Base-by-base conservation (phyloP, 1,140 invertebrate species). In the Aphelinus atriplicis region DNA sequence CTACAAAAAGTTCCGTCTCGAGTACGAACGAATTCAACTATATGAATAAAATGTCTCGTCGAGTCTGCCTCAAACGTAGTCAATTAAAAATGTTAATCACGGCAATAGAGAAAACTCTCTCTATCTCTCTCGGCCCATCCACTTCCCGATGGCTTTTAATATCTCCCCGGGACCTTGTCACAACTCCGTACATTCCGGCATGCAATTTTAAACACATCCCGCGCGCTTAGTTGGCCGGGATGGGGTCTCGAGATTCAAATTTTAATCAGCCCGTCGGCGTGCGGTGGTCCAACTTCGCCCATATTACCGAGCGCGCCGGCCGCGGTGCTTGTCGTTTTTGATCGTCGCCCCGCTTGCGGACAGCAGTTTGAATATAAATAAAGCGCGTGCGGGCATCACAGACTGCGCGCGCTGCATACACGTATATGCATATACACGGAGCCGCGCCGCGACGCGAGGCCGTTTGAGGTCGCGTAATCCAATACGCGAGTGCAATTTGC, bases 401-500 rank as follows among this genome's bases (percentile, higher is more conserved):
- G 26, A 26, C 26, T 26, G 26, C 26, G 26, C 26, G 26, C 26
- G 26, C 26, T 26, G 26, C 26, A 26, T 26, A 26, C 26, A 26
- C 26, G 26, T 26, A 26, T 26, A 26, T 26, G 26, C 26, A 26
- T 26, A 26, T 26, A 26, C 26, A 26, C 26, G 26, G 26, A 26
- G 45, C 7, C 6, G 42, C 10, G 7, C 5, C 46, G 26, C 45
- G 43, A 10, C 43, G 50, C 45, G 62, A 50, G 62, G 47, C 55
- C 26, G 63, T 73, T 66, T 43, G 71, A 65, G 62, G 63, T 43
- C 46, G 6, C 7, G 63, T 58, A 73, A 66, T 58, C 46, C 63
- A 58, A 66, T 73, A 62, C 71, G 55, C 71, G 55, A 48, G 60
- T 57, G 63, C 45, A 73, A 73, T 73, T 73, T 73, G 26, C 26